These are phyloP conservation scores for Ammospiza maritima DNA, from an alignment of 2,797 vertebrate genomes.

Conservation along the genomic window DNA sequence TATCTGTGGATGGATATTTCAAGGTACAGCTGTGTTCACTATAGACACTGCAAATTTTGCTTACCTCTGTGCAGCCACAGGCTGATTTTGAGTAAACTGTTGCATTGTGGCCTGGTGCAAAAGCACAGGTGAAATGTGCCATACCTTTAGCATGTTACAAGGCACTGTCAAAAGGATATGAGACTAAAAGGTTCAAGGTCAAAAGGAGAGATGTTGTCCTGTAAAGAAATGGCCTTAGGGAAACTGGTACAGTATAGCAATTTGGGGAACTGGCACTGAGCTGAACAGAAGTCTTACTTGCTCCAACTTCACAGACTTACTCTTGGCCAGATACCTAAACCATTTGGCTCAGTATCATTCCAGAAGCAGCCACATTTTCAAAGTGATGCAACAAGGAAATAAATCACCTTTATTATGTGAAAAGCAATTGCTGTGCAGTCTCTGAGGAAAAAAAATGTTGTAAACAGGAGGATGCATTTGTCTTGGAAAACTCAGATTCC, in stretches of 20 bases:
- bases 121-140: not conserved
- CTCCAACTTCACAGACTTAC: not conserved
- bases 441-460: not conserved
- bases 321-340: not conserved
- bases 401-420: not conserved
- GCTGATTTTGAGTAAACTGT: not conserved
- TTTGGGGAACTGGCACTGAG: not conserved
- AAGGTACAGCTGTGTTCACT: not conserved
- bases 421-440: not conserved
- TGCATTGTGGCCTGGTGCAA: not conserved
- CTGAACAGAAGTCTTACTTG: not conserved
- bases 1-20: not conserved
- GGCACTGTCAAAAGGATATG: not conserved
- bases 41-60: not conserved
- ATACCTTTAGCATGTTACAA: not conserved
- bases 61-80: not conserved
- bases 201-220: not conserved
- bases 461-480: not conserved
- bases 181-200: not conserved
- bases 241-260: not conserved
- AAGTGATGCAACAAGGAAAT: not conserved
- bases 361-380: slow-evolving; percentile 9
- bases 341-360: not conserved
- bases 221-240: not conserved
- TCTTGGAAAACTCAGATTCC: not conserved